Base-by-base conservation (phyloP, 2,797 vertebrate genomes). In the Ctenopoma kingsleyae region DNA sequence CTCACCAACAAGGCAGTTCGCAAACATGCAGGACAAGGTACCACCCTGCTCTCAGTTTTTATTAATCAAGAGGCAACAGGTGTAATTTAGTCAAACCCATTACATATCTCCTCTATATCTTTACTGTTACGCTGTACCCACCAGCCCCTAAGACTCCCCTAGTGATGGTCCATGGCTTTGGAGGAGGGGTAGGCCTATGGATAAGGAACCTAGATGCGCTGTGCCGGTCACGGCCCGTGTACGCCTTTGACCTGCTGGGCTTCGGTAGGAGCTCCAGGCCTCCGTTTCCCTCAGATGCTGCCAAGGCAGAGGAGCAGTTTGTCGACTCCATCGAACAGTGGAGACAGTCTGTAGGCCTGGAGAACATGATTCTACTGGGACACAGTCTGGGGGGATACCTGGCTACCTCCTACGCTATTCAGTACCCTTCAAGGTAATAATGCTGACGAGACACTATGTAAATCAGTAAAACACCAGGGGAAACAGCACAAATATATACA, bases 101-200 rank as follows among this genome's bases (percentile, higher is more conserved):
- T 8, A 49, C 6, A 20, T 54, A 53, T 38, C n/a, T 19, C 27
- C 7, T 10, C n/a, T 22, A 1, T 62, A 5, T 61, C n/a, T 49
- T 56, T 43, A 41, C 15, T 43, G 0, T 27, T 38, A 20, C 36
- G 15, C 30, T 51, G 12, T 44, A 22, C 20, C 8, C 17, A 52
- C 8, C 6, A 92, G 93, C 65, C 4, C 5, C 68, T 12, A 94
- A 91, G 74, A 96, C 95, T 3, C 97, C 97, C 0, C 85, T 98
- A 60, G 97, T 98, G 80, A 95, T 98, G 96, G 94, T 98, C 30
- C 97, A 98, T 0, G 97, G 97, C 25, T 98, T 98, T 35, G 97
- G 96, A 44, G 97, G 97, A 3, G 97, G 96, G 0, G 94, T 98
- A 0, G 96, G 97, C 4, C 93, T 98, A 36, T 98, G 97, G 97